Percentiles rank a stretch among this genome's conserved stretches.
Evolutionary conservation across 2,113 vertebrate genomes (phyloP).

Genomic region (Petaurus breviceps): DNA sequence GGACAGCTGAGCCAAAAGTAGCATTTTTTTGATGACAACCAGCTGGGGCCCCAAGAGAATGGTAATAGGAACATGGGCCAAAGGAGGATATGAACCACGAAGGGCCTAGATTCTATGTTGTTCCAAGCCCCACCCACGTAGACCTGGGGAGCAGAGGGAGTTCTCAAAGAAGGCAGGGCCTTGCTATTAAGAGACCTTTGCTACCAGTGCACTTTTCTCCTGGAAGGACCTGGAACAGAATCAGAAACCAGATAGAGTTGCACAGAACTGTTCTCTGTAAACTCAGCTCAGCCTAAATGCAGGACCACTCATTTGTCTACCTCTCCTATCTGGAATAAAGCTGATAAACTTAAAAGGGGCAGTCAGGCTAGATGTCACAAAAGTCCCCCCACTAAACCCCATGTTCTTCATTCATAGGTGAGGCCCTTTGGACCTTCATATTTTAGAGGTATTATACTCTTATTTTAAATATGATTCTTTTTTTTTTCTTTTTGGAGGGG

Average conservation of each 20-base stretch:
- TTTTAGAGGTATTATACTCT: not conserved
- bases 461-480: not conserved
- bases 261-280: not conserved
- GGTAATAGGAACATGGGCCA: constrained; percentile 16
- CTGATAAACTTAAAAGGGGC: not conserved
- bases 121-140: not conserved
- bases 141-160: not conserved
- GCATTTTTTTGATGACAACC: not conserved
- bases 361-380: not conserved
- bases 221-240: not conserved
- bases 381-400: not conserved
- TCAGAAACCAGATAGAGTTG: not conserved
- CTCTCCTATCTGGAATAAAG: not conserved
- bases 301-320: not conserved
- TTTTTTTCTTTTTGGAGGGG: no score
- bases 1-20: constrained; percentile 61
- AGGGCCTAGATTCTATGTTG: not conserved
- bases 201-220: not conserved
- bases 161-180: not conserved
- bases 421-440: not conserved
- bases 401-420: not conserved
- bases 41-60: constrained; percentile 33
- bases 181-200: not conserved
- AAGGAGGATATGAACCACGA: constrained; percentile 35
- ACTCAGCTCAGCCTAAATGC: not conserved